phyloP scores from a whole-genome alignment of 2,888 invertebrate species.

The Pterobdella sp. region DNA sequence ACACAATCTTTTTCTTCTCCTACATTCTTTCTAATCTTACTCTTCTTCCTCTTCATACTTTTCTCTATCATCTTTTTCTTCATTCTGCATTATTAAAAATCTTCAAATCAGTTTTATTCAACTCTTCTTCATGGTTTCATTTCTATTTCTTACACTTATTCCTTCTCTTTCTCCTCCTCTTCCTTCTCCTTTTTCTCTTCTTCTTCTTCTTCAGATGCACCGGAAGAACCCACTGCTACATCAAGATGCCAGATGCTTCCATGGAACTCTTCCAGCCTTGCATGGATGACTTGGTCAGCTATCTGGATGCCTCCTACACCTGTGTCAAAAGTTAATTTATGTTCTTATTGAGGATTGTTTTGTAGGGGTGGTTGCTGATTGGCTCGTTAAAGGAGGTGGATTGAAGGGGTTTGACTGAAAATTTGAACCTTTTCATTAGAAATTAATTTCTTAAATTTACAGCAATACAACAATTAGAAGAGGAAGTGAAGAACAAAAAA shows the following conservation, averaged over 20 bases:
- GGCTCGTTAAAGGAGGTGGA: too few species aligned
- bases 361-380: background rate
- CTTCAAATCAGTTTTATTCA: too few species aligned
- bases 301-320: conserved; percentile 31
- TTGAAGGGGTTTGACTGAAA: too few species aligned
- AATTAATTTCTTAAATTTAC: background rate
- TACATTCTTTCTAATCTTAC: background rate
- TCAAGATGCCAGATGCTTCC: conserved; percentile 32
- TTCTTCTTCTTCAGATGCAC: conserved; percentile 25
- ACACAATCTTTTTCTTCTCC: background rate
- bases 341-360: background rate
- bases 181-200: background rate
- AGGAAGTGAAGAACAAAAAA: background rate
- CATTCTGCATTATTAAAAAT: too few species aligned
- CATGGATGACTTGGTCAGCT: conserved; percentile 33
- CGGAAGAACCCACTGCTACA: conserved; percentile 32
- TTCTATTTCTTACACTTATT: too few species aligned
- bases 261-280: conserved; percentile 30
- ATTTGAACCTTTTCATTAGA: background rate
- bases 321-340: conserved; percentile 30
- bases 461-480: background rate
- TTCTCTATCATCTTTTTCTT: background rate
- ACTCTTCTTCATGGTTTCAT: too few species aligned
- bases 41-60: background rate
- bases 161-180: background rate